Base-by-base conservation (phyloP, 2,113 vertebrate species). In the Gnathonemus echidnorhynchus region DNA sequence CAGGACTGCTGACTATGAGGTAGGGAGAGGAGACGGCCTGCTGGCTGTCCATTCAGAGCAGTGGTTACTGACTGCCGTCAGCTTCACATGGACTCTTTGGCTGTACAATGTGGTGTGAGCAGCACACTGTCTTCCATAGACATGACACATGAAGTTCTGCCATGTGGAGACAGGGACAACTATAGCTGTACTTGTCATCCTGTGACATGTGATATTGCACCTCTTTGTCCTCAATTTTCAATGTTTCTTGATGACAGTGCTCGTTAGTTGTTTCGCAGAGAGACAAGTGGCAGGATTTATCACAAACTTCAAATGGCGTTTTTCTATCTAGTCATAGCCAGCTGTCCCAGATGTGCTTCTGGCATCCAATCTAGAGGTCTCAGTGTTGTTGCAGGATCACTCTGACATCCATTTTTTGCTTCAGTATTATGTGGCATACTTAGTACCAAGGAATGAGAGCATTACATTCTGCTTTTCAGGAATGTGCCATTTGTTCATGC, bases 1-100 rank as follows among this genome's bases (percentile, higher is more conserved):
- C 93, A 94, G 92, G 92, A 96, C 95, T 2, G 94, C 94, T 0
- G 94, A 96, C 80, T 96, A 96, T 45, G 96, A 96, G 92, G 96
- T 95, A 84, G 93, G n/a, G 62, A 13, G 4, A 42, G 27, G 74
- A 77, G 35, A 77, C 2, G 11, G 31, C 15, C 27, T 77, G 70
- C 4, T 15, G 70, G 3, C 66, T 31, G n/a, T 74, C 9, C 27
- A 35, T 35, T 35, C 66, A 15, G 66, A 74, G n/a, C 27, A 74
- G 27, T 13, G 66, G 1, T 74, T 27, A 27, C 27, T 87, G 49
- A 27, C 66, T 39, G 45, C 49, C 4, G 4, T 35, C 66, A 27
- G 31, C 66, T 31, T 27, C 9, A 31, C 66, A 70, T 31, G 27
- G 27, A n/a, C 10, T 35, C 13, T n/a, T 66, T 70, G 66, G 3